A percentile compares a stretch with the other conserved stretches of the same genome.
phyloP scores from a whole-genome alignment of 2,888 invertebrate species.

The Sthenelais limicola region DNA sequence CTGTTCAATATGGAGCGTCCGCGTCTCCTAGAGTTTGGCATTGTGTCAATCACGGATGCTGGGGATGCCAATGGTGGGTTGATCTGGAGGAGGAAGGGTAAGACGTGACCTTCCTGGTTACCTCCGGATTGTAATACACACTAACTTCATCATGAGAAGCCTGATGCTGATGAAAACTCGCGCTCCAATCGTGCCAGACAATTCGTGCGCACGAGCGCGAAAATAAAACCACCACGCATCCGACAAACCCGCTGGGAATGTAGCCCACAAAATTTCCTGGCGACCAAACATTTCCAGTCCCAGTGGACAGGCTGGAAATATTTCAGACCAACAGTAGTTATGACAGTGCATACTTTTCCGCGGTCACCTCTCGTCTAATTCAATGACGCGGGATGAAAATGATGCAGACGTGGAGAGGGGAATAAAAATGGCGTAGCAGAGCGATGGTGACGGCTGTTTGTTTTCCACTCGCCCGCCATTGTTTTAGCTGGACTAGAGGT shows the following conservation, averaged over 20 bases:
- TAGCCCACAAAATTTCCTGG: conserved; percentile 1
- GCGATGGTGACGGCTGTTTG: conserved; percentile 27
- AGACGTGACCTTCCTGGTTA: conserved; percentile 7
- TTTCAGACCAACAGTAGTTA: conserved; percentile 23
- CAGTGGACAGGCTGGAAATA: conserved; percentile 14
- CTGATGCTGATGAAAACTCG: not conserved
- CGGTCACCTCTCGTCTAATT: conserved; percentile 16
- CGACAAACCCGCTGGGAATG: not conserved
- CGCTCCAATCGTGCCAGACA: not conserved
- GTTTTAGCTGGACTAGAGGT: conserved; percentile 18
- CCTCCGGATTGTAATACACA: not conserved
- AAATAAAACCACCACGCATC: not conserved
- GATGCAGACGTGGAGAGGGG: not conserved
- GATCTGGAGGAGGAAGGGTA: no score
- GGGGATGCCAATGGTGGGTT: no score
- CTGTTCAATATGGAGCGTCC: no score
- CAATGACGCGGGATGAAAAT: conserved; percentile 8
- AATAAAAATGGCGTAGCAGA: conserved; percentile 8
- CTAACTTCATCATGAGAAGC: conserved; percentile 16
- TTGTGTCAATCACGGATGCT: conserved; percentile 20
- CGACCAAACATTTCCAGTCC: not conserved
- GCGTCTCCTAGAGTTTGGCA: not conserved
- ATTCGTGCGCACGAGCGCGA: conserved; percentile 12
- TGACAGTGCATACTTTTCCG: conserved; percentile 25
- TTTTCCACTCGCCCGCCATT: conserved; percentile 4